Base-by-base conservation (phyloP, 2,797 vertebrate species). In the Menidia menidia region DNA sequence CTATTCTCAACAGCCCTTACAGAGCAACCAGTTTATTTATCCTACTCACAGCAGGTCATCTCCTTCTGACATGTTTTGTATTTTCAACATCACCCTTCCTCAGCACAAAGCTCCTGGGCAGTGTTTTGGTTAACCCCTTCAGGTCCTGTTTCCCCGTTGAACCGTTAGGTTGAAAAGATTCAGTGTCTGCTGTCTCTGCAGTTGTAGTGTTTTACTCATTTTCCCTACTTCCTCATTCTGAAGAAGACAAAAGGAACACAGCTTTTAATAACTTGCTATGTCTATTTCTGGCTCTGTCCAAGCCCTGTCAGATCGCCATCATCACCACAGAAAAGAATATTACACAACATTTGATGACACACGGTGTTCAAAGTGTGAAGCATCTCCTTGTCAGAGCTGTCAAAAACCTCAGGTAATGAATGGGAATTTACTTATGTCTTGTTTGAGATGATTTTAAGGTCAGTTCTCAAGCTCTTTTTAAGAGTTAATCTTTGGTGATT, bases 231-330 rank as follows among this genome's bases (percentile, higher is more conserved):
- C 77, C 61, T 30, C 45, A 50, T 87, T 78, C 58, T 47, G n/a
- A 80, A 83, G 71, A 81, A 67, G 61, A 90, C 75, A 83, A 84
- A 25, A 82, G 58, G 58, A 70, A 69, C 55, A 48, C 68, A 51
- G 67, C 69, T 85, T 83, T 86, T 63, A 70, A 83, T 88, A 51
- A 87, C 77, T 66, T 60, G 74, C 65, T 68, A 64, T 25, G 58
- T 32, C 85, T 89, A 90, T 91, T 90, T 93, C 62, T 86, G 73
- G 81, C 71, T 79, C 66, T 52, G 62, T 19, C 73, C 62, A 59
- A 83, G 59, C 25, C 71, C n/a, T 79, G 83, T 86, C 83, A 87
- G 60, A 66, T 54, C 67, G 45, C 42, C 71, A 87, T 86, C 81
- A 81, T 79, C 73, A 56, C 8, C 74, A 69, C 53, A 58, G 77